A percentile compares a stretch with the other conserved stretches of the same genome.
Evolutionary conservation across 2,797 vertebrate genomes (phyloP).

Genomic region (Propithecus deckenii): DNA sequence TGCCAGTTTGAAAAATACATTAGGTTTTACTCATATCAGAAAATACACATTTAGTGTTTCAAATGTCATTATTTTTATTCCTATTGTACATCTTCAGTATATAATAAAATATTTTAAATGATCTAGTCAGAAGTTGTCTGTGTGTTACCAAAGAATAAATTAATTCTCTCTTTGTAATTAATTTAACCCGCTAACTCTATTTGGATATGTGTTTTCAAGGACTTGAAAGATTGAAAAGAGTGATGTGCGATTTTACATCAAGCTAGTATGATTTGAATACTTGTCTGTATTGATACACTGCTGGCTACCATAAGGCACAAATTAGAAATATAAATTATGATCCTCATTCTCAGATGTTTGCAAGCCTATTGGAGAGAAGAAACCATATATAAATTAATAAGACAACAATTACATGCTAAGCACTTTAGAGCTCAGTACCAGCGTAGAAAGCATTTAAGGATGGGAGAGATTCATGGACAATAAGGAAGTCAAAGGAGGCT

Average conservation of each 20-base stretch:
- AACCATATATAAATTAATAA: neutral
- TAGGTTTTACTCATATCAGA: slow-evolving; percentile 4
- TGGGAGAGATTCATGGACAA: neutral
- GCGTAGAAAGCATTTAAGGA: neutral
- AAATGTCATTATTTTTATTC: slow-evolving; percentile 50
- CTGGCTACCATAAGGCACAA: neutral
- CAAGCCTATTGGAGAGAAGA: neutral
- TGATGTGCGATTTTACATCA: slow-evolving; percentile 6
- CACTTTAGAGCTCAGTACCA: neutral
- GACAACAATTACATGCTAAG: neutral
- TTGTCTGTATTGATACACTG: neutral
- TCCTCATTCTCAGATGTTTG: neutral
- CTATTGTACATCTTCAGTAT: slow-evolving; percentile 42
- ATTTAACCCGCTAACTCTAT: slow-evolving; percentile 8
- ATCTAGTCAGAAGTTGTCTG: slow-evolving; percentile 43
- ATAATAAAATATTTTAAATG: slow-evolving; percentile 70
- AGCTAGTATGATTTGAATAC: neutral
- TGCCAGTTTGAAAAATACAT: neutral
- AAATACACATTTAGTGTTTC: slow-evolving; percentile 19
- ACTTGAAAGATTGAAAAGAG: slow-evolving; percentile 51
- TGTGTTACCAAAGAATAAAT: slow-evolving; percentile 35
- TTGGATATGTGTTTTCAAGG: neutral
- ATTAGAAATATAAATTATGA: neutral
- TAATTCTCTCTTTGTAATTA: neutral
- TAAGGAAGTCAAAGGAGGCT: neutral